These are phyloP conservation scores for Champsocephalus esox DNA, from an alignment of 2,797 vertebrate species.

Conservation along the genomic window DNA sequence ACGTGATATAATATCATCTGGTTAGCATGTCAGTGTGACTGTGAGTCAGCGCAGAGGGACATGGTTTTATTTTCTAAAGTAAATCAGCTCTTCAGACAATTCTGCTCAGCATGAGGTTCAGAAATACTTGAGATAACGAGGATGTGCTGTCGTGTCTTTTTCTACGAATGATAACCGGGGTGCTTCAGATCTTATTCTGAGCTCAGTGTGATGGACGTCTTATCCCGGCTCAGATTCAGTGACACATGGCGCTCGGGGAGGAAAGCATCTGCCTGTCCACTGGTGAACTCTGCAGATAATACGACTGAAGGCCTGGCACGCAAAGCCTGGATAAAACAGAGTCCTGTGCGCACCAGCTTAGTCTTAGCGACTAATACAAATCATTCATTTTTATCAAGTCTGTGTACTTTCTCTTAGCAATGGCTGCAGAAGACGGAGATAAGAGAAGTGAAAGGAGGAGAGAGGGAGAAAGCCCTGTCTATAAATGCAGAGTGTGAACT, in stretches of 20 bases:
- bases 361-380: constrained; percentile 64
- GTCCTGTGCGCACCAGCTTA: constrained; percentile 59
- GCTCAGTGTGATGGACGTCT: constrained; percentile 58
- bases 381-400: constrained; percentile 58
- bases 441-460: constrained; percentile 1
- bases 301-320: constrained; percentile 37
- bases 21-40: neutral
- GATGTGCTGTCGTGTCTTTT: constrained; percentile 4
- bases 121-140: constrained; percentile 24
- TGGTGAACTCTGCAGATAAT: constrained; percentile 56
- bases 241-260: constrained; percentile 48
- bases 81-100: neutral
- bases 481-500: constrained; percentile 47
- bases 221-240: constrained; percentile 59
- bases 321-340: constrained; percentile 68
- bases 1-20: constrained; percentile 57
- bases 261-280: constrained; percentile 63
- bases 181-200: constrained; percentile 40
- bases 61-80: neutral
- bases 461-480: constrained; percentile 35
- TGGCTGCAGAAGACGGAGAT: constrained; percentile 17
- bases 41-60: neutral
- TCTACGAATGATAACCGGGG: constrained; percentile 18
- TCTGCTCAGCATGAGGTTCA: neutral
- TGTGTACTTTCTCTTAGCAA: constrained; percentile 19